These are phyloP conservation scores for Apotomis turbidana DNA, from an alignment of 2,888 invertebrate genomes.

Conservation along the genomic window DNA sequence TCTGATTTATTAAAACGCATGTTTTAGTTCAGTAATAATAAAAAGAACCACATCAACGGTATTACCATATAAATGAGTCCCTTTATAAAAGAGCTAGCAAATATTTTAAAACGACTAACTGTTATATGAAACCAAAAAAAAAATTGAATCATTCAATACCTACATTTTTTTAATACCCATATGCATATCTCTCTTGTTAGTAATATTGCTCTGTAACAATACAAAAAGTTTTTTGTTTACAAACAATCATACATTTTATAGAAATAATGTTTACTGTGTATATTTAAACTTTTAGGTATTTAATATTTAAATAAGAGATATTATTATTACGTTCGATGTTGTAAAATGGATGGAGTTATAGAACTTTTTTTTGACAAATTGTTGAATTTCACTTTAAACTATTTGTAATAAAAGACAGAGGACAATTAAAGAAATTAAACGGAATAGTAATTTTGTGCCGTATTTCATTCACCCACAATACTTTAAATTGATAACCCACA, in stretches of 20 bases:
- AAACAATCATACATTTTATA: conserved; percentile 8
- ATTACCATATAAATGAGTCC: no score
- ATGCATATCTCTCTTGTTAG: not conserved
- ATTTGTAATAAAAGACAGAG: conserved; percentile 12
- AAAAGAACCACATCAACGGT: no score
- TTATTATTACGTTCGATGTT: conserved; percentile 22
- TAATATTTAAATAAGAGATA: conserved; percentile 7
- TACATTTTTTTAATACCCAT: no score
- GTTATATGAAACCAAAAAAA: no score
- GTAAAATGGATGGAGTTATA: conserved; percentile 26
- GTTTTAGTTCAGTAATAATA: no score
- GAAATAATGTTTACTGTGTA: conserved; percentile 2
- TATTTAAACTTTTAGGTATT: conserved; percentile 16
- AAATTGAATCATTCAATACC: no score
- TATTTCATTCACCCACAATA: conserved; percentile 15
- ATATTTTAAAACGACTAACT: no score
- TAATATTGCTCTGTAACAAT: not conserved
- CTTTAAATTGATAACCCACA: no score
- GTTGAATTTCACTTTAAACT: conserved; percentile 4
- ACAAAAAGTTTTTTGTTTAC: not conserved
- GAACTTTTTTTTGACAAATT: conserved; percentile 18
- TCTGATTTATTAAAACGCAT: not conserved
- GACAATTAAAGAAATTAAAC: conserved; percentile 51
- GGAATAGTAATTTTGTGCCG: conserved; percentile 50
- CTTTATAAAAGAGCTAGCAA: no score